Evolutionary conservation across 1,140 invertebrate species (phyloP), one percentile per base, ranked within the genome.

Genomic region (Ptiloglossa arizonensis): DNA sequence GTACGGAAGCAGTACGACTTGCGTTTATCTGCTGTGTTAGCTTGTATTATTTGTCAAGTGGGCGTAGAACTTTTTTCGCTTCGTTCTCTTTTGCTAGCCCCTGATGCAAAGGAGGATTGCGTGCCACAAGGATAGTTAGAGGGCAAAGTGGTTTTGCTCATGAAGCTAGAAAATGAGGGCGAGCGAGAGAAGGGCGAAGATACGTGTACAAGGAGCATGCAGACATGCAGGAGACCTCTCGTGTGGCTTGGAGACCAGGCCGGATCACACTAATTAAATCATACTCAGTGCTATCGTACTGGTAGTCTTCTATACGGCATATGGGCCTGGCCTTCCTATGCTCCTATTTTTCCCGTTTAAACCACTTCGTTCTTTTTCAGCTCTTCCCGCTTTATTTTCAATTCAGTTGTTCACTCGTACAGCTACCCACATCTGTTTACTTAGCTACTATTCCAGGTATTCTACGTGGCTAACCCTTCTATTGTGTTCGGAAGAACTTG

Each of bases 261-360:
- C 71, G 81, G 77, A 76, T 83, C 81, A 29, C 67, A 52, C 71
- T 84, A 84, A 84, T 84, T 84, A 84, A 84, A 84, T 84, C 82
- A 84, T 83, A 84, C 67, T 71, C 71, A 44, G 24, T 62, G 75
- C 46, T 79, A 79, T 67, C 79, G 69, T 64, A 41, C 15, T 57
- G 48, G 41, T 60, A 48, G 46, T 54, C 60, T 77, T 52, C n/a
- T 38, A 11, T 17, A 19, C 35, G 38, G 57, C 56, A 41, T 70
- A 63, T 59, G 44, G 32, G 44, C 22, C 62, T n/a, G n/a, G 78
- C 59, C 52, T 66, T 29, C 22, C 62, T n/a, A 11, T 59, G 15
- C 8, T 46, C 67, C 50, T 60, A 19, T 52, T 44, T 44, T 50
- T 41, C 17, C n/a, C 22, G 27, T 59, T 22, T 46, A 5, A 5